Evolutionary conservation across 2,797 vertebrate genomes (phyloP), one percentile per base, ranked within the genome.

Genomic region (Lemur catta): DNA sequence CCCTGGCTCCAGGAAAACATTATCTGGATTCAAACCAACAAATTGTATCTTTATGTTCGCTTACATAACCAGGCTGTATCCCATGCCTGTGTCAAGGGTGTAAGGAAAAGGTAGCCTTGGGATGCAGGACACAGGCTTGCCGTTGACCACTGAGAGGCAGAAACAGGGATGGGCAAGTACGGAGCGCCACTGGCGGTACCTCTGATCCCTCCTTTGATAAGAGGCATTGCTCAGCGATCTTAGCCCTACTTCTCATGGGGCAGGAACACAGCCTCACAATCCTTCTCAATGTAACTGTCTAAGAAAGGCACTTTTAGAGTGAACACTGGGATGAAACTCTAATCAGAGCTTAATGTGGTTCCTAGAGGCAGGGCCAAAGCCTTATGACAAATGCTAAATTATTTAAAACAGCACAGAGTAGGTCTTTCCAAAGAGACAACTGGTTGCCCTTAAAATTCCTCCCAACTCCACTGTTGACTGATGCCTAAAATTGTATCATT

Each of bases 391-490:
- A 48, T 24, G 35, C 35, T 82, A 63, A 71, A 41, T 59, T 50
- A 10, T 91, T 93, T 41, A 82, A 90, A 55, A 38, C 8, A 50
- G 26, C 3, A 2, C 4, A 57, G 55, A 50, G 20, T 7, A 50
- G 63, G 4, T 28, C 71, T 95, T 92, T 48, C 57, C 20, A 76
- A 87, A 41, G 67, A 88, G 38, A 59, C 52, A 85, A 41, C 20
- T 33, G 9, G 33, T 65, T 38, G 6, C 41, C 87, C 65, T 52
- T 74, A 43, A 88, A 22, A 30, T 63, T 33, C 11, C 52, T 95
- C 38, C 57, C 46, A 35, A 17, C 30, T 13, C 24, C 76, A 22
- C 48, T 30, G 6, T 24, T n/a, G 33, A 50, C 28, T 52, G 41
- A 84, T 11, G 5, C 69, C 81, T 41, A 1, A 71, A 78, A 63